Base-by-base conservation (phyloP, 2,797 vertebrate species). In the Sebastiscus tertius region DNA sequence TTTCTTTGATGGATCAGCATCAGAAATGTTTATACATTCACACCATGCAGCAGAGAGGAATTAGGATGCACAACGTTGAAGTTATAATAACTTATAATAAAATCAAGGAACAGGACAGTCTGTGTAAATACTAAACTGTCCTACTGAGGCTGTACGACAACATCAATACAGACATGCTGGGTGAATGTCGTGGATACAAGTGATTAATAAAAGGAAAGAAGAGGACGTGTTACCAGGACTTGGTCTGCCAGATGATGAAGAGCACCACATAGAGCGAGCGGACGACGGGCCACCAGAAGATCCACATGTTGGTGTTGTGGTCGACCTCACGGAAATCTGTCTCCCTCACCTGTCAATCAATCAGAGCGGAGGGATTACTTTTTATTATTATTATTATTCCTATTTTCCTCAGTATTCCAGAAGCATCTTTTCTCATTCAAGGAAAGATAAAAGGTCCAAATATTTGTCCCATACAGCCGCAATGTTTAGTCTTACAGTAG, bases 231-330 rank as follows among this genome's bases (percentile, higher is more conserved):
- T 26, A 56, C 55, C 55, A 60, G n/a, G 56, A 59, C 56, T 59
- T n/a, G 18, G 72, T 72, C 58, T 1, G 5, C 18, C 5, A n/a
- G 6, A 6, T 26, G 60, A 82, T 10, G 22, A 72, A 0, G 20
- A 5, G 10, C 27, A 80, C 76, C 63, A 73, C 22, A 29, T 56
- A 87, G 52, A 83, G 16, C 0, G 29, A 59, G 24, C 66, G 60
- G 14, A 58, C 4, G 4, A 80, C 16, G 3, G 77, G 65, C 80
- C 84, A 83, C 77, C 77, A 81, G 77, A 67, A 80, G 33, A 82
- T 71, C 77, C 73, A 83, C 69, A 34, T 65, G 34, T 59, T 26
- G 68, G 64, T 79, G 76, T 3, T 62, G 24, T 20, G n/a, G 33
- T 6, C 16, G 13, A 69, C 3, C 2, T 24, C 14, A 5, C 1